Conservation (phyloP, 2,888 invertebrate species). For the Diarsia dahlii region DNA sequence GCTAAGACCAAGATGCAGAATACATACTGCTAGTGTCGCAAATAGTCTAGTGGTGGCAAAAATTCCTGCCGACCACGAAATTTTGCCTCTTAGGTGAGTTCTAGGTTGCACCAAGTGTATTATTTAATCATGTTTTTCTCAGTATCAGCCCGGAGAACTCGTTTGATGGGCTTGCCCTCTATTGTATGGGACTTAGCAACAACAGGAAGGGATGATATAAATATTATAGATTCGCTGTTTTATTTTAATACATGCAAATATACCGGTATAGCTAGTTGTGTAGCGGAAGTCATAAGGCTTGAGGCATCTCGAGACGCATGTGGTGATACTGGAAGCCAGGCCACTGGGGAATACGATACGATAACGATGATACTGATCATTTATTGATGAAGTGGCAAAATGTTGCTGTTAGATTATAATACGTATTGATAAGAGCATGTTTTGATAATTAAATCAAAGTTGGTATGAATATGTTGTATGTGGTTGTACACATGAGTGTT, state of each 20-base stretch:
- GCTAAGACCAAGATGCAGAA: too few relatives aligned
- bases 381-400: slow-evolving; percentile 4
- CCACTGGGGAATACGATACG: background rate
- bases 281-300: slow-evolving; percentile 27
- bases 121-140: background rate
- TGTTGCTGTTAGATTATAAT: too few relatives aligned
- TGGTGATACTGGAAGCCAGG: slow-evolving; percentile 23
- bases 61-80: background rate
- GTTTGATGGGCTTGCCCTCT: background rate
- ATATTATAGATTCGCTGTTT: background rate
- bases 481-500: background rate
- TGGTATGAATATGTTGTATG: too few relatives aligned
- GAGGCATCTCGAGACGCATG: slow-evolving; percentile 17
- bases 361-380: slow-evolving; percentile 16
- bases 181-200: background rate
- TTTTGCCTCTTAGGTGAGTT: background rate
- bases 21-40: too few relatives aligned
- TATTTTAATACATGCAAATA: slow-evolving; percentile 30
- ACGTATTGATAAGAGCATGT: too few relatives aligned
- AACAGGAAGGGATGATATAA: background rate
- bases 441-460: too few relatives aligned
- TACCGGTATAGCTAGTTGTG: slow-evolving; percentile 10
- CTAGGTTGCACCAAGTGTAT: background rate
- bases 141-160: background rate
- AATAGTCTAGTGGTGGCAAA: background rate